Evolutionary conservation across 1,140 invertebrate genomes (phyloP).

Genomic region (Drosophila guanche): DNA sequence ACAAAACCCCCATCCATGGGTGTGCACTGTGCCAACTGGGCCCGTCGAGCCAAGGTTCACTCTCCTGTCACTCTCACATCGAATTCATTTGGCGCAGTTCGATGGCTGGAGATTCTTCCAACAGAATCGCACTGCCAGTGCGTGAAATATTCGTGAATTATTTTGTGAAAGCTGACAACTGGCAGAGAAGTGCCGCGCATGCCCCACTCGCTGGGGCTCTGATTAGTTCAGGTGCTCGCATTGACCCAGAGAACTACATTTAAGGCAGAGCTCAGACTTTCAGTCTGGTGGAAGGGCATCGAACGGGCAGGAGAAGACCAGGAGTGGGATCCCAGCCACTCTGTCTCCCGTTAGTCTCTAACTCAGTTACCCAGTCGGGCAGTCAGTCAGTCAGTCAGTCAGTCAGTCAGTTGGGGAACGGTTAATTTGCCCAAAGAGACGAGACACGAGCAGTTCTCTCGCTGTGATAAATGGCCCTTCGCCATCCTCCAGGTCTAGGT

Average conservation of each 20-base stretch:
- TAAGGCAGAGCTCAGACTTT: constrained; percentile 25
- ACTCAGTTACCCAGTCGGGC: constrained; percentile 18
- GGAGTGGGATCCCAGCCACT: constrained; percentile 30
- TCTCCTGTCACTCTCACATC: constrained; percentile 56
- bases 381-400: constrained; percentile 36
- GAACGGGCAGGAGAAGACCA: constrained; percentile 50
- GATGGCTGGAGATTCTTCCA: constrained; percentile 20
- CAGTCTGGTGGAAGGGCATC: constrained; percentile 36
- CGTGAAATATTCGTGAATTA: constrained; percentile 45
- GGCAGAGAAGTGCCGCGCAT: constrained; percentile 24
- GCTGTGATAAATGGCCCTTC: constrained; percentile 69
- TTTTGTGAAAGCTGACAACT: constrained; percentile 67
- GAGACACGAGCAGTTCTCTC: constrained; percentile 64
- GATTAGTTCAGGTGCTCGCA: constrained; percentile 76
- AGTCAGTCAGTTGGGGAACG: constrained; percentile 51
- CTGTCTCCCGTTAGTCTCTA: constrained; percentile 36
- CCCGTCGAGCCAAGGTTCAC: constrained; percentile 24
- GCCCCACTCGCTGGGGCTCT: constrained; percentile 47
- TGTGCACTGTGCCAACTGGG: constrained; percentile 1
- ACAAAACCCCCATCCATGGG: constrained; percentile 29
- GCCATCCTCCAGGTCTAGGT: constrained; percentile 35
- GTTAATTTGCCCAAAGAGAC: constrained; percentile 62
- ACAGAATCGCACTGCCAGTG: constrained; percentile 15
- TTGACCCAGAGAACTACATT: constrained; percentile 81
- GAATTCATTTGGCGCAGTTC: constrained; percentile 51